phyloP scores from a whole-genome alignment of 2,888 invertebrate species.

The Drosophila emarginata region DNA sequence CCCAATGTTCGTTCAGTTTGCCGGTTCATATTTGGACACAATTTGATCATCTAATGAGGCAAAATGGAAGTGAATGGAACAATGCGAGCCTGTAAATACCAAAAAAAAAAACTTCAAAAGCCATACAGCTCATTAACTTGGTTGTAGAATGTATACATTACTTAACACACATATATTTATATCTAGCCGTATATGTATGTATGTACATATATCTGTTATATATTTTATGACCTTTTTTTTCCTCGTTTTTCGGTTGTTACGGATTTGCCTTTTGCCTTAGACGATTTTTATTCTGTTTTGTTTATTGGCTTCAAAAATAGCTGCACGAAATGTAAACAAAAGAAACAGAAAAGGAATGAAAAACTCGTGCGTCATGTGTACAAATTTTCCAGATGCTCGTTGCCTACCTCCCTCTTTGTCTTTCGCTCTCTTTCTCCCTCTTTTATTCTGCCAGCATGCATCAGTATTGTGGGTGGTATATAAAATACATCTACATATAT shows the following conservation, averaged over 20 bases:
- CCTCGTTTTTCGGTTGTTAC: neutral
- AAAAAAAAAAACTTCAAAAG: constrained; percentile 57
- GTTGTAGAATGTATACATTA: constrained; percentile 5
- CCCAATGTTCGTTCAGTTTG: neutral
- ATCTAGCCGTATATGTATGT: neutral
- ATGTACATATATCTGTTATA: constrained; percentile 27
- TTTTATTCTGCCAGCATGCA: neutral
- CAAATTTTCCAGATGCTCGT: constrained; percentile 71
- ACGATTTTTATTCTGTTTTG: constrained; percentile 57
- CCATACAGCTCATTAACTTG: constrained; percentile 65
- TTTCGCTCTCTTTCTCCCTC: neutral
- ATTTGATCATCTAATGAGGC: constrained; percentile 51
- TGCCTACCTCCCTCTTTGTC: neutral
- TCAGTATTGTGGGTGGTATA: constrained; percentile 24
- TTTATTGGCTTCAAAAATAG: constrained; percentile 75
- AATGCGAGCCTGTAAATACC: neutral
- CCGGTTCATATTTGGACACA: constrained; percentile 3
- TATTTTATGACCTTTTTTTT: constrained; percentile 24
- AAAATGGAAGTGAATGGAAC: neutral
- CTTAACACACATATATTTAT: neutral
- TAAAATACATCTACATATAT: neutral
- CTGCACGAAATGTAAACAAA: constrained; percentile 74
- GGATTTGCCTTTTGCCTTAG: constrained; percentile 33
- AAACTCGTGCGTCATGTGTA: constrained; percentile 65
- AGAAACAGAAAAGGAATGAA: constrained; percentile 39